A percentile compares a stretch with the other conserved stretches of the same genome.
Conservation (phyloP, 2,888 invertebrate species). For the Sclerodermus sp. region DNA sequence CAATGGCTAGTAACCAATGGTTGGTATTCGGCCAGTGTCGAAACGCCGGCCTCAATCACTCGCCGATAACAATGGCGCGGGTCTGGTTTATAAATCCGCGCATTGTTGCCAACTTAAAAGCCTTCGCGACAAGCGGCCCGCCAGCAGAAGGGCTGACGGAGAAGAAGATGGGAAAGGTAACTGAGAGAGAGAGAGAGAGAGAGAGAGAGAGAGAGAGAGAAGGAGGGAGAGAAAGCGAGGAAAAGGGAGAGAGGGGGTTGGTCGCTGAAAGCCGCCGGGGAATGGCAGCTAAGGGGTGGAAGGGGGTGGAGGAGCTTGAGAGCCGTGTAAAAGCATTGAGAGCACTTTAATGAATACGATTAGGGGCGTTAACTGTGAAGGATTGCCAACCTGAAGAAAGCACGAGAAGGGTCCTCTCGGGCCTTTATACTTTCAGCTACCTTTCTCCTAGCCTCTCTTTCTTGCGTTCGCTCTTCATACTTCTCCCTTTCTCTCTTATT, state of each 20-base stretch:
- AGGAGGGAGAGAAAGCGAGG: neutral
- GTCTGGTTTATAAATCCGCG: slow-evolving; percentile 55
- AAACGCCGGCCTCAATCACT: slow-evolving; percentile 53
- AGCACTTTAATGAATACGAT: slow-evolving; percentile 57
- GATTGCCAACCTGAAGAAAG: slow-evolving; percentile 48
- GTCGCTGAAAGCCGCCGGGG: slow-evolving; percentile 1
- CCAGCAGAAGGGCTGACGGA: slow-evolving; percentile 4
- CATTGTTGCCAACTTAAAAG: slow-evolving; percentile 58
- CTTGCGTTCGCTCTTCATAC: neutral
- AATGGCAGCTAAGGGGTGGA: slow-evolving; percentile 30
- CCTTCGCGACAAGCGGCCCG: slow-evolving; percentile 22
- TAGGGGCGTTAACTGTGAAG: slow-evolving; percentile 53
- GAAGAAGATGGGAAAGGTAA: slow-evolving; percentile 8
- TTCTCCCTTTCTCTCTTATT: neutral
- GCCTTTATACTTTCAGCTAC: slow-evolving; percentile 4
- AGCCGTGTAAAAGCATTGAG: slow-evolving; percentile 53
- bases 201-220: slow-evolving; percentile 6
- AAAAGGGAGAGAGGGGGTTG: slow-evolving; percentile 2
- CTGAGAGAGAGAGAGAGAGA: neutral
- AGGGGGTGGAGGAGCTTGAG: slow-evolving; percentile 40
- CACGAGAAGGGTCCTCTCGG: slow-evolving; percentile 13
- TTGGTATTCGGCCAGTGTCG: slow-evolving; percentile 58
- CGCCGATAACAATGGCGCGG: slow-evolving; percentile 53
- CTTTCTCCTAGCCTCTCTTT: slow-evolving; percentile 3
- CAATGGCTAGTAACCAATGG: slow-evolving; percentile 53